phyloP scores from a whole-genome alignment of 2,113 vertebrate species.

The Saccopteryx leptura region DNA sequence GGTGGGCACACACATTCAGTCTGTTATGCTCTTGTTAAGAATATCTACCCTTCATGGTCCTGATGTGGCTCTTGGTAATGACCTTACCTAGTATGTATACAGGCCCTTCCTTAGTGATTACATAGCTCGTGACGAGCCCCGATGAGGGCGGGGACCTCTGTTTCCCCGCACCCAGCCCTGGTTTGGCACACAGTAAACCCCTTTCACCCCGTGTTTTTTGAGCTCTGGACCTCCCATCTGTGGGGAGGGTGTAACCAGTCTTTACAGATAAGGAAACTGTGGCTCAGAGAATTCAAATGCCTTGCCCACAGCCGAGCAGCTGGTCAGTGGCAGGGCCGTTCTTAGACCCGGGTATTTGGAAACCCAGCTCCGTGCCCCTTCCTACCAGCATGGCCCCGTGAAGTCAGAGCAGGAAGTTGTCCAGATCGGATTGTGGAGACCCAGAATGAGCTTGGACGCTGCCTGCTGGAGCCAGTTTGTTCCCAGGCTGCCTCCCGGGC shows the following conservation, averaged over 20 bases:
- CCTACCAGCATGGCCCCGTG: not conserved
- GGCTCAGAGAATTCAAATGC: not conserved
- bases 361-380: not conserved
- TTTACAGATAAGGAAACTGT: not conserved
- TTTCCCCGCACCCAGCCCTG: not conserved
- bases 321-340: not conserved
- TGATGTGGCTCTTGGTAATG: not conserved
- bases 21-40: not conserved
- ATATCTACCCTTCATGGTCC: not conserved
- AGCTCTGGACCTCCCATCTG: not conserved
- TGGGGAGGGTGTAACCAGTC: not conserved
- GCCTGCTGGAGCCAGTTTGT: not conserved
- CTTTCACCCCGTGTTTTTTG: not conserved
- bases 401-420: not conserved
- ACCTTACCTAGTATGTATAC: not conserved
- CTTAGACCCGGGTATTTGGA: not conserved
- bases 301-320: not conserved
- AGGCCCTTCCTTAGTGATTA: not conserved
- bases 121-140: not conserved
- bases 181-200: not conserved
- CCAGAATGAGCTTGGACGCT: not conserved
- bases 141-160: not conserved
- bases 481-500: not conserved
- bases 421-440: not conserved
- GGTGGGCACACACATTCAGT: accelerated